A percentile compares a stretch with the other conserved stretches of the same genome.
These are phyloP conservation scores for Myotis planiceps DNA, from an alignment of 2,797 vertebrate species.

Conservation along the genomic window DNA sequence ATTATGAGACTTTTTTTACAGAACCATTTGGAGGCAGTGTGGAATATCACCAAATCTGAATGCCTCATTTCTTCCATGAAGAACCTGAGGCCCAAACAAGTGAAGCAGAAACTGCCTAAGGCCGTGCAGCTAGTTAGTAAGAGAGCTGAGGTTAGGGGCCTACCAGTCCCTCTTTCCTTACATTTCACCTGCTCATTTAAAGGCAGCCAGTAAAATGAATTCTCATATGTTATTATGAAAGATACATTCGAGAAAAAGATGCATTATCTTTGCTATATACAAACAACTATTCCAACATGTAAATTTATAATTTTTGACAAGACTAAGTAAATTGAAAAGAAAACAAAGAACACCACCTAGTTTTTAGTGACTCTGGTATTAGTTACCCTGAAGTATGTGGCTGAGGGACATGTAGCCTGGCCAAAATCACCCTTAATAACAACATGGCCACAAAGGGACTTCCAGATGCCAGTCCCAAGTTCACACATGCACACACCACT, in stretches of 20 bases:
- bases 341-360: neutral
- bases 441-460: neutral
- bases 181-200: neutral
- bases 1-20: neutral
- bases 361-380: neutral
- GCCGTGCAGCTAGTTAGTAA: neutral
- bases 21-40: neutral
- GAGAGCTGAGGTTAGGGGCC: neutral
- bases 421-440: neutral
- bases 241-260: neutral
- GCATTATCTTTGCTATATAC: neutral
- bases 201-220: neutral
- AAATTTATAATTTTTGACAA: neutral
- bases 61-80: neutral
- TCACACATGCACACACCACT: neutral
- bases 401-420: neutral
- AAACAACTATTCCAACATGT: neutral
- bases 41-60: neutral
- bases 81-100: neutral
- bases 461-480: neutral
- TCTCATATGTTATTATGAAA: neutral
- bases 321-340: neutral
- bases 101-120: neutral
- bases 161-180: neutral
- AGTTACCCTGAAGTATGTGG: neutral